Evolutionary conservation across 2,888 invertebrate species (phyloP), one percentile per base, ranked within the genome.

Genomic region (Gastracanthus pulcherrimus): DNA sequence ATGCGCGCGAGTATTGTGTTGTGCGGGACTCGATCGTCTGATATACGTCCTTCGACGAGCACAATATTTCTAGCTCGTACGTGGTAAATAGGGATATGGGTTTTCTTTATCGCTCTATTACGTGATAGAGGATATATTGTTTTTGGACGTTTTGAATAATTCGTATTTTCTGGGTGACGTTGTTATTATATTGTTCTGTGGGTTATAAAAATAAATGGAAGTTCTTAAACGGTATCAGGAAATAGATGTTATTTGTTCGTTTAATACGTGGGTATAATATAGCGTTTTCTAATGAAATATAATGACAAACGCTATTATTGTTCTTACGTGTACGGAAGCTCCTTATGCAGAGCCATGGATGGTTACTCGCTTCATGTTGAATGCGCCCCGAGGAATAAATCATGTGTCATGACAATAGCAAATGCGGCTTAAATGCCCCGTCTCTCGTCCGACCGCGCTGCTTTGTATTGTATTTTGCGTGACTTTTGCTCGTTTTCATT

Each of bases 381-480:
- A 62, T 78, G 51, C 71, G 55, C 55, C 11, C 55, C 34, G 62
- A n/a, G 58, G 11, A 58, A 80, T 80, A 80, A 80, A 80, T 80
- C 80, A 74, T 45, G 55, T 58, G 45, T 75, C 74, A 80, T 66
- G 80, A 80, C 74, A 80, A 74, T 74, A 29, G 74, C 36, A n/a
- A 74, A 69, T 69, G 60, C 69, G 29, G 48, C 48, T 69, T 51
- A 69, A 80, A 80, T 66, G 31, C 16, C 55, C n/a, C n/a, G n/a
- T n/a, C n/a, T n/a, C n/a, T n/a, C 13, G 29, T 69, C 41, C 64
- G 41, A 55, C 55, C 11, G 55, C 55, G 6, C 11, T 23, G 26
- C n/a, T 55, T 7, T 19, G 45, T 79, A 79, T 66, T 79, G 31
- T 67, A 67, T 78, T 71, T 78, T 58, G 72, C 72, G 79, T 79